Evolutionary conservation across 2,113 vertebrate species (phyloP).

Genomic region (Acrocephalus arundinaceus): DNA sequence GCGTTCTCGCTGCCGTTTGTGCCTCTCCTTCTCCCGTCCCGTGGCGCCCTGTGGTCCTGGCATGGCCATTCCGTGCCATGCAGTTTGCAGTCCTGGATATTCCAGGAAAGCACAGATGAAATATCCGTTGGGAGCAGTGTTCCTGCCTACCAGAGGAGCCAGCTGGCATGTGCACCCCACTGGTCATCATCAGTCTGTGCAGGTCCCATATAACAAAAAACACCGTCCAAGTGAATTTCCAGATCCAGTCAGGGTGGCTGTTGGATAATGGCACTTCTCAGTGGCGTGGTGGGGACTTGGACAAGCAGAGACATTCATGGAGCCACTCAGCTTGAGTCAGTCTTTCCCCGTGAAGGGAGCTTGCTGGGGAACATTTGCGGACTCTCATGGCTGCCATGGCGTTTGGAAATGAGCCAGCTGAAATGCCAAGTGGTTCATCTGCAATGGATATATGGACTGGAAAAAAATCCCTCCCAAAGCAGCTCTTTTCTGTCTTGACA

Average conservation of each 20-base stretch:
- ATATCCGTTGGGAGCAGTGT: conserved; percentile 22
- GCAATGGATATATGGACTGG: not conserved
- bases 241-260: conserved; percentile 1
- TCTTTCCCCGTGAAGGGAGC: not conserved
- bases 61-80: not conserved
- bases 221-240: conserved; percentile 37
- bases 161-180: not conserved
- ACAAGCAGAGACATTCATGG: not conserved
- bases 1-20: not conserved
- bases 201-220: not conserved
- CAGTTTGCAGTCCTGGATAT: not conserved
- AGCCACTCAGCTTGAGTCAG: not conserved
- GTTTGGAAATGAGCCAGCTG: not conserved
- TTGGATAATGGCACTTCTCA: not conserved
- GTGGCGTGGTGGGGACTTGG: not conserved
- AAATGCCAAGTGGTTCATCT: not conserved
- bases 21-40: not conserved
- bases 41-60: not conserved
- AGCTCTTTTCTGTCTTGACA: not conserved
- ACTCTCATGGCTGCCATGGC: not conserved
- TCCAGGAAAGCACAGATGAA: conserved; percentile 52
- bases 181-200: not conserved
- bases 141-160: conserved; percentile 13
- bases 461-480: not conserved
- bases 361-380: not conserved